A percentile compares a stretch with the other conserved stretches of the same genome.
Conservation (phyloP, 2,797 vertebrate species). For the Megalops cyprinoides region DNA sequence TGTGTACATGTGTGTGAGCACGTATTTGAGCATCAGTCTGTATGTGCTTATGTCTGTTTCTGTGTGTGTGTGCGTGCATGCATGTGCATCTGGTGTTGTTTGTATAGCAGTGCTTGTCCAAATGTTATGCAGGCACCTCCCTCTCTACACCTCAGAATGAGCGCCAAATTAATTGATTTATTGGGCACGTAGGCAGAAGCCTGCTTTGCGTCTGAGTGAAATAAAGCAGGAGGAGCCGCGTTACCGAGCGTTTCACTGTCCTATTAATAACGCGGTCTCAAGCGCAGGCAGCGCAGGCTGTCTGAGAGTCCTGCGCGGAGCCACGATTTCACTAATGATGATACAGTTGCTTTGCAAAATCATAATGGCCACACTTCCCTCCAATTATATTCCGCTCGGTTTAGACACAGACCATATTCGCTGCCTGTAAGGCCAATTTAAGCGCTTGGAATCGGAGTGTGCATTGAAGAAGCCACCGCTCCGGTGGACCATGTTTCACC, state of each 20-base stretch:
- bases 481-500: neutral
- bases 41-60: neutral
- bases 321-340: neutral
- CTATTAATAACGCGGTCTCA: neutral
- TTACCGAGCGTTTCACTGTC: neutral
- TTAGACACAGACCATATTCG: neutral
- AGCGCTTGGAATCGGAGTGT: too few relatives aligned
- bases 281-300: neutral
- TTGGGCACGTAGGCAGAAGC: conserved; percentile 32
- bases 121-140: neutral
- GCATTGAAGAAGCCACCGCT: neutral
- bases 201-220: conserved; percentile 36
- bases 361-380: neutral
- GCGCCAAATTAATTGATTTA: conserved; percentile 54
- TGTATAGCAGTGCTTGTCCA: neutral
- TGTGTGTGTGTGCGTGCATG: neutral
- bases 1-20: neutral
- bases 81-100: neutral
- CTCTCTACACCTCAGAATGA: conserved; percentile 22
- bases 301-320: neutral
- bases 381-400: neutral
- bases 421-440: neutral
- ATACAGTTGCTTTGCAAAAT: neutral
- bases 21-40: neutral
- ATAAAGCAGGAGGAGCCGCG: conserved; percentile 22